Conservation (phyloP, 2,888 invertebrate genomes). For the Euplexia lucipara region DNA sequence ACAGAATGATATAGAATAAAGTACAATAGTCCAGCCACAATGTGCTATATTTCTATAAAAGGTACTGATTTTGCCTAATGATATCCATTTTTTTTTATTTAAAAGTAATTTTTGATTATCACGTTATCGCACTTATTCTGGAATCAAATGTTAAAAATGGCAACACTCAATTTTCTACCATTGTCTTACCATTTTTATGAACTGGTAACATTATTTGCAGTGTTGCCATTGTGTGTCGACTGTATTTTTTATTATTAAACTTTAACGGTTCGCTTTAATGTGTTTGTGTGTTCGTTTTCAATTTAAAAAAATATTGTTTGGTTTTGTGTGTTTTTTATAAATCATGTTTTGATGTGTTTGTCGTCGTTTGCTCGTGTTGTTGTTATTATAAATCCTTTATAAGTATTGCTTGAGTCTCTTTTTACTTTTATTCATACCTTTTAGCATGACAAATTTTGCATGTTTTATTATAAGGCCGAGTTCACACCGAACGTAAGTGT, state of each 20-base stretch:
- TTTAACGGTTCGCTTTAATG: conserved; percentile 24
- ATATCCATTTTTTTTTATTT: conserved; percentile 31
- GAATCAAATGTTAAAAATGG: conserved; percentile 26
- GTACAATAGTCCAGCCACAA: conserved; percentile 52
- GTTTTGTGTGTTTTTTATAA: conserved; percentile 43
- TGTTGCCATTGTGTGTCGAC: conserved; percentile 41
- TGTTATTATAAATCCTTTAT: conserved; percentile 9
- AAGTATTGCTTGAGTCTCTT: conserved; percentile 13
- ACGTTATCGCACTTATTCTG: conserved; percentile 26
- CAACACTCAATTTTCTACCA: conserved; percentile 31
- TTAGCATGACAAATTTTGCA: conserved; percentile 46
- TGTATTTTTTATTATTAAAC: conserved; percentile 30
- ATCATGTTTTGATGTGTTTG: conserved; percentile 53
- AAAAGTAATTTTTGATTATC: conserved; percentile 30
- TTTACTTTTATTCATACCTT: conserved; percentile 17
- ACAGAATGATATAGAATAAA: conserved; percentile 35
- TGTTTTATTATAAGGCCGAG: conserved; percentile 1
- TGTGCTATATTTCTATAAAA: conserved; percentile 58
- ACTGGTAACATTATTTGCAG: conserved; percentile 33
- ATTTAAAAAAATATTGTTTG: conserved; percentile 25
- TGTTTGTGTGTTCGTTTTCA: conserved; percentile 45
- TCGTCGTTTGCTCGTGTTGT: conserved; percentile 28
- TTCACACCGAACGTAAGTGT: too few species aligned
- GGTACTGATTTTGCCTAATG: conserved; percentile 56
- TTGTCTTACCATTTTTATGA: conserved; percentile 23